Evolutionary conservation across 2,113 vertebrate genomes (phyloP), one percentile per base, ranked within the genome.

Genomic region (Myotis brandtii): DNA sequence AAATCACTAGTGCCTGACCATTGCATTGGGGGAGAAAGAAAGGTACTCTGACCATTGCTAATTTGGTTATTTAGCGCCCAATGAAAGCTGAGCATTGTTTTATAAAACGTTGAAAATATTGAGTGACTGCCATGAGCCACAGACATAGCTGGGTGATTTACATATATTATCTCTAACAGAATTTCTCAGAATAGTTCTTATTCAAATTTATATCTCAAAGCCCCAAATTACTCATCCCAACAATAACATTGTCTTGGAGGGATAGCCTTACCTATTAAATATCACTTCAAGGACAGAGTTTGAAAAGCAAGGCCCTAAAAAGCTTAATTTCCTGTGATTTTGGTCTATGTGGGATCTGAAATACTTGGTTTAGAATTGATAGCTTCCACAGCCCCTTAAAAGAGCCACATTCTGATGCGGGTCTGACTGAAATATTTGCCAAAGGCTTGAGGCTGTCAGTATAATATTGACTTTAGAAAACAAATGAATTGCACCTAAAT

Each of bases 351-450:
- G 34, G 34, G 4, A 96, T 94, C 79, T 50, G 66, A 85, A 56
- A 67, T 94, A 94, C 70, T 92, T 94, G 62, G 18, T 82, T 84
- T 85, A 92, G 64, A 80, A 89, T 50, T 85, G 13, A 56, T 62
- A 69, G 12, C 25, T 85, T 84, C 52, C 66, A 66, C 5, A 3
- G n/a, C 32, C 8, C 18, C 70, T 73, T 69, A 30, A 79, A 79
- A 54, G 34, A 70, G 20, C 62, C 54, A 40, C 54, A 83, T 85
- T 73, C 64, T 56, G 10, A 54, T 50, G 52, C 66, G 32, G 20
- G n/a, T 77, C 50, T 79, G 7, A 67, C n/a, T 52, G 37, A 89
- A 89, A 73, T 80, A 43, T 54, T 88, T 84, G 48, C 37, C 43
- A 72, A 83, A 92, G 6, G 4, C 7, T 82, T 72, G 43, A 70